Evolutionary conservation across 2,888 invertebrate species (phyloP).

Genomic region (Philonicus albiceps): DNA sequence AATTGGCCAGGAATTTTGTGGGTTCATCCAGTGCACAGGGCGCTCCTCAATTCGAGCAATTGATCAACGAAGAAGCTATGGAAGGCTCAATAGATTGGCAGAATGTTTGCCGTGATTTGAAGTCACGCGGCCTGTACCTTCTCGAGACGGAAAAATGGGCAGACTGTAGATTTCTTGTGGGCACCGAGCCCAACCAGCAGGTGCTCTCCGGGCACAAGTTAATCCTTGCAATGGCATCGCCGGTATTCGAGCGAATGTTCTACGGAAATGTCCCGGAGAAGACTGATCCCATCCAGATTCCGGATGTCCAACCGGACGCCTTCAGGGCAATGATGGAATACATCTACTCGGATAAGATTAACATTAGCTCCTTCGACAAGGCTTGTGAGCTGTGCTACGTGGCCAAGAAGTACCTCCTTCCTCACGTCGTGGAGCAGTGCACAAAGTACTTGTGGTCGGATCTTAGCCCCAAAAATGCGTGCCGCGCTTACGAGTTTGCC

Average conservation of each 20-base stretch:
- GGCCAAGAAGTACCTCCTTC: slow-evolving; percentile 88
- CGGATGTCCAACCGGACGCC: slow-evolving; percentile 86
- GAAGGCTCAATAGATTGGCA: slow-evolving; percentile 78
- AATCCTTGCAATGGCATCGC: slow-evolving; percentile 84
- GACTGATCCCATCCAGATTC: slow-evolving; percentile 78
- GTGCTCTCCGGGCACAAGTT: slow-evolving; percentile 76
- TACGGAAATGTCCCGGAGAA: slow-evolving; percentile 84
- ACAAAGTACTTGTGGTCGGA: slow-evolving; percentile 82
- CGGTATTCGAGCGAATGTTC: slow-evolving; percentile 90
- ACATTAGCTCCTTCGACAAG: slow-evolving; percentile 82
- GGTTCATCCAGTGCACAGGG: background rate
- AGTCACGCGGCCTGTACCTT: slow-evolving; percentile 76
- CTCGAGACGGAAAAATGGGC: slow-evolving; percentile 79
- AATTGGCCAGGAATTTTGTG: background rate
- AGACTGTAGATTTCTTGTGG: slow-evolving; percentile 84
- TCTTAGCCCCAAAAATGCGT: slow-evolving; percentile 76
- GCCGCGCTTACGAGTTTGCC: slow-evolving; percentile 86
- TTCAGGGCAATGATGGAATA: slow-evolving; percentile 84
- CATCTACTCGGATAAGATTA: slow-evolving; percentile 83
- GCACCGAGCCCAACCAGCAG: slow-evolving; percentile 78
- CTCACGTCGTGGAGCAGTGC: slow-evolving; percentile 82
- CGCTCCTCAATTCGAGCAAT: background rate
- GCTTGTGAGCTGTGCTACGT: slow-evolving; percentile 88
- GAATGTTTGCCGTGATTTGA: slow-evolving; percentile 73
- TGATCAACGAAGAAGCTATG: slow-evolving; percentile 56